These are phyloP conservation scores for Helleia helle DNA, from an alignment of 2,888 invertebrate genomes.

Conservation along the genomic window DNA sequence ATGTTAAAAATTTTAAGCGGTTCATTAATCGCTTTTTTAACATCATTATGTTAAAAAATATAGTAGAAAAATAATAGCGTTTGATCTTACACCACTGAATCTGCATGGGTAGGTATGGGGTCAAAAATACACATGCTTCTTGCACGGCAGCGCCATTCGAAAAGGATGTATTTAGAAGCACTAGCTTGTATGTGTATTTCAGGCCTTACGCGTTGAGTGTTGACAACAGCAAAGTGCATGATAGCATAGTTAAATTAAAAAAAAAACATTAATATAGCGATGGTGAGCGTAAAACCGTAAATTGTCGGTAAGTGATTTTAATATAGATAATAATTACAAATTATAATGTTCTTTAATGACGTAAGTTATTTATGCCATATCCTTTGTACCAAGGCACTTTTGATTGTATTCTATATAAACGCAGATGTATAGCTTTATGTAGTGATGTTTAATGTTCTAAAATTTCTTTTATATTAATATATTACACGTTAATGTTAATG, in stretches of 20 bases:
- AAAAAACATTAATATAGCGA: not conserved
- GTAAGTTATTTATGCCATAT: not conserved
- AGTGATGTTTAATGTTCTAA: constrained; percentile 3
- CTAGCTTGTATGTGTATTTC: constrained; percentile 1
- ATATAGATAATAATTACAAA: not conserved
- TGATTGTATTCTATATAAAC: constrained; percentile 14
- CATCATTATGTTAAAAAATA: too few relatives aligned
- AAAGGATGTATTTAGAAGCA: too few relatives aligned
- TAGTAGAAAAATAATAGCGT: too few relatives aligned
- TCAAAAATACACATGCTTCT: constrained; percentile 4
- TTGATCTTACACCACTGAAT: constrained; percentile 1
- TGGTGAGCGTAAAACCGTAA: not conserved
- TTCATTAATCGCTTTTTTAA: too few relatives aligned
- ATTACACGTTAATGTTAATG: not conserved
- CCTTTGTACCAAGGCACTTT: constrained; percentile 16
- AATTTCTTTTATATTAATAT: not conserved
- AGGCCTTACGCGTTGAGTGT: constrained; percentile 1
- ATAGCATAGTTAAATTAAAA: not conserved
- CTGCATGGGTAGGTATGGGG: not conserved
- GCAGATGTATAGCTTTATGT: not conserved
- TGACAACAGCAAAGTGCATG: not conserved
- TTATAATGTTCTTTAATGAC: not conserved
- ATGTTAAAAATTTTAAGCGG: too few relatives aligned
- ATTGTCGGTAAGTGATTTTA: not conserved
- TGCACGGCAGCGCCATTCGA: not conserved